Evolutionary conservation across 2,113 vertebrate genomes (phyloP), one percentile per base, ranked within the genome.

Genomic region (Gadus macrocephalus): DNA sequence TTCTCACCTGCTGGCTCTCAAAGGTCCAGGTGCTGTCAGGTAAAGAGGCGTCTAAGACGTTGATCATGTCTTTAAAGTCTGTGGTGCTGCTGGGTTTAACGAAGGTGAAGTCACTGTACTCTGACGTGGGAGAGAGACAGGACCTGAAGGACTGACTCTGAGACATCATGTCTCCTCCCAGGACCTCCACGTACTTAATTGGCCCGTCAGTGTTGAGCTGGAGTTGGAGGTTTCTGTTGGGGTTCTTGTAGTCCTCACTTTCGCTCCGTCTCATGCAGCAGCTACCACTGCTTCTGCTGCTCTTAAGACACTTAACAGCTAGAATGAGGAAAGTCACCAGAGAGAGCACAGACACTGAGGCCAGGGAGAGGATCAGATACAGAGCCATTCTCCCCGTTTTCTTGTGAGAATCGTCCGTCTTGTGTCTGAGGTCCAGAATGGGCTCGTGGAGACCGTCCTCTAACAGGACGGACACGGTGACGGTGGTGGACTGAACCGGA

Each of bases 41-140:
- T 38, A 81, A 61, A 72, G 79, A 81, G 20, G 79, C 69, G 58
- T 77, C 72, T 58, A 78, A 35, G 3, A 75, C 67, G 42, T 61
- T 81, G 38, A 81, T 68, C 69, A 78, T 78, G 28, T 81, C 76
- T 38, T 71, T 74, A 63, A 76, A 76, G 19, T 72, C 74, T 3
- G 69, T 71, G 19, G 73, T 74, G 65, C 75, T 76, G 67, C 67
- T 75, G 69, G 91, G 89, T 67, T 89, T 92, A 85, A 91, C 81
- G 76, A 93, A 90, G 71, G 90, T 86, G 82, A 93, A 89, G 69
- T 91, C 90, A 76, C 92, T 91, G 87, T 89, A 89, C 74, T 91
- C 90, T 25, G 92, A 92, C 67, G 90, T 86, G 0, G 90, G 90
- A 15, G 91, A 93, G 68, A 92, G 89, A 76, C 89, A 92, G 72